These are phyloP conservation scores for Nasonia vitripennis DNA, from an alignment of 1,140 invertebrate species.

Conservation along the genomic window DNA sequence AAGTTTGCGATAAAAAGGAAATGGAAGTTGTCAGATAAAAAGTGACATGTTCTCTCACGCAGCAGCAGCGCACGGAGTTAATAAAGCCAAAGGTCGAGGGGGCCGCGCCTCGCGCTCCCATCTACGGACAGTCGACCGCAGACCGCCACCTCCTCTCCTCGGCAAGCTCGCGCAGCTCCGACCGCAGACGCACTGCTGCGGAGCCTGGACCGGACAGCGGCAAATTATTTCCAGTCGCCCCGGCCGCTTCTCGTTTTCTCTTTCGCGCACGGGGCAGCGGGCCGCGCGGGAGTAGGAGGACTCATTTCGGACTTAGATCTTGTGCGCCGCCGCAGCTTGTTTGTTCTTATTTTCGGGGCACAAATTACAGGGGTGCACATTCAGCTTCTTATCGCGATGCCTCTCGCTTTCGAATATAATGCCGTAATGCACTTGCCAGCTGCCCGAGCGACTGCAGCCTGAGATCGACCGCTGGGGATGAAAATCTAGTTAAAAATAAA, in stretches of 20 bases:
- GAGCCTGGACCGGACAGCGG: neutral
- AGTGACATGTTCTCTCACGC: slow-evolving; percentile 26
- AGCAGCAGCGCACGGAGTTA: slow-evolving; percentile 60
- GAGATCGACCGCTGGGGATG: slow-evolving; percentile 37
- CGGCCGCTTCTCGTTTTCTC: slow-evolving; percentile 49
- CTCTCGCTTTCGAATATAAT: slow-evolving; percentile 20
- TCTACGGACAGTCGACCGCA: slow-evolving; percentile 63
- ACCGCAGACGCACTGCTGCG: slow-evolving; percentile 27
- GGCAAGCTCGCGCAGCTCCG: neutral
- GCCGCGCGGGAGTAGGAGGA: slow-evolving; percentile 42
- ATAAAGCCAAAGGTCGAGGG: slow-evolving; percentile 67
- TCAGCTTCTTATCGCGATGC: slow-evolving; percentile 25
- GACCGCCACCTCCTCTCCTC: slow-evolving; percentile 44
- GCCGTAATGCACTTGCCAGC: slow-evolving; percentile 14
- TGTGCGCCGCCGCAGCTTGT: neutral
- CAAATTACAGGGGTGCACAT: slow-evolving; percentile 41
- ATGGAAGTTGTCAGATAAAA: slow-evolving; percentile 1
- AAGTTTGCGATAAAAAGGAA: neutral
- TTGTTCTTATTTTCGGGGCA: slow-evolving; percentile 29
- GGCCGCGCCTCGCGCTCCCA: slow-evolving; percentile 52
- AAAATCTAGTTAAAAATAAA: slow-evolving; percentile 54
- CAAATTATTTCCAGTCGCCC: slow-evolving; percentile 42
- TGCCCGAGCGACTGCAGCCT: slow-evolving; percentile 3
- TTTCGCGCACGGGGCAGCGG: slow-evolving; percentile 58
- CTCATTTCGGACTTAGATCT: slow-evolving; percentile 59